Evolutionary conservation across 2,888 invertebrate genomes (phyloP), one percentile per base, ranked within the genome.

Genomic region (Amiota communis): DNA sequence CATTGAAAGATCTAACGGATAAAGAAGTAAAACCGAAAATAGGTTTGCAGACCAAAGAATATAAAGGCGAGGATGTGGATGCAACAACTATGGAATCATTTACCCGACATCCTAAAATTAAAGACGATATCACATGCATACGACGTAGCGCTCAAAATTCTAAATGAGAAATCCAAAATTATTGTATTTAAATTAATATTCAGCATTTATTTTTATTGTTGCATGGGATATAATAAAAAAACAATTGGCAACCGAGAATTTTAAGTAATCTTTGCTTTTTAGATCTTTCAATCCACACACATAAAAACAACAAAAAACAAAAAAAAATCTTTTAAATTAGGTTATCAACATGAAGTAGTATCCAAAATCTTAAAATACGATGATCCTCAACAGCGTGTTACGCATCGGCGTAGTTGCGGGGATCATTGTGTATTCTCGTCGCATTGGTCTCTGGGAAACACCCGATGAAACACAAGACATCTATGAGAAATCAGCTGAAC

Each of bases 51-150:
- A 15, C 15, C 12, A 15, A 17, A 17, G 65, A 49, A 65, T 8
- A 47, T 8, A 15, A n/a, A 6, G 20, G 11, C 1, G 17, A 20
- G 6, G 20, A 10, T 8, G 20, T 20, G 4, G 17, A n/a, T 20
- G 13, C 15, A 12, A 59, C 4, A 1, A 59, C 20, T 20, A n/a
- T 20, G 20, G 20, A 15, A 6, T 53, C 53, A 15, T 13, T 53
- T 53, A 13, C 6, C 8, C 59, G 8, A 11, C 15, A 63, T 36
- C 13, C 36, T 17, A 84, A 81, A 48, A 80, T 82, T 13, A 85
- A 84, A 59, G 76, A 82, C 23, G 84, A 78, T 56, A 63, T 76
- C 10, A 79, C 81, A 0, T 84, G 84, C 36, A 82, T 81, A 72
- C 69, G 73, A 23, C 3, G 65, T 68, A 46, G 48, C 72, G 12